These are phyloP conservation scores for Arion vulgaris DNA, from an alignment of 1,140 invertebrate genomes.

Conservation along the genomic window DNA sequence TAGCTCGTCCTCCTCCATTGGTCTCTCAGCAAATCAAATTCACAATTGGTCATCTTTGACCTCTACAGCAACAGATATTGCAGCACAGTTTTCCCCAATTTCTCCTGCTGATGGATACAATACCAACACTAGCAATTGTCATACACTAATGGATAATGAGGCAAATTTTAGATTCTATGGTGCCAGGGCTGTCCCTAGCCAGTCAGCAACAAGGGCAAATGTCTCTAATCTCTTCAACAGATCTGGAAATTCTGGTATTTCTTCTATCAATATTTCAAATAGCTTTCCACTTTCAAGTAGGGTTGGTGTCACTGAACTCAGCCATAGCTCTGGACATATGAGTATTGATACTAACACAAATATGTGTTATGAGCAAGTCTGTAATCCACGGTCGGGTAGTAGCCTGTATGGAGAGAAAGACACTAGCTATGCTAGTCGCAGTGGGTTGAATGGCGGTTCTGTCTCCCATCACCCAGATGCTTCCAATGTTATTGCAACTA, in stretches of 20 bases:
- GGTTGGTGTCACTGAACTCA: background rate
- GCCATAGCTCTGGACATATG: constrained; percentile 7
- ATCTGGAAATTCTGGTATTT: background rate
- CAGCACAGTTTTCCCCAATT: constrained; percentile 17
- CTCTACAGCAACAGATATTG: background rate
- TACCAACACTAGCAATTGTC: background rate
- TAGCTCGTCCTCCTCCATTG: constrained; percentile 3
- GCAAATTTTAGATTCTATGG: constrained; percentile 10
- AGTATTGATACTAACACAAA: background rate
- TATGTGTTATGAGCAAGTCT: background rate
- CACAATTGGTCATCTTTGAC: constrained; percentile 18
- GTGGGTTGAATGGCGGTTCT: background rate
- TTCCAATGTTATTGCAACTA: background rate
- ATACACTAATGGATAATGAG: background rate
- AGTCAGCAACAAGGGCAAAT: background rate
- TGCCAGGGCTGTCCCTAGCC: background rate
- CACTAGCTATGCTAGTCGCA: background rate
- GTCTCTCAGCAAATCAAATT: background rate
- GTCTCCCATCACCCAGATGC: background rate
- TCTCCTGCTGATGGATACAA: constrained; percentile 26
- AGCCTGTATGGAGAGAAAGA: background rate
- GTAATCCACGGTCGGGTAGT: background rate
- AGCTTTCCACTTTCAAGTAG: background rate
- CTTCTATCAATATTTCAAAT: constrained; percentile 2
- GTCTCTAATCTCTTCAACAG: background rate